Evolutionary conservation across 2,888 invertebrate species (phyloP), one percentile per base, ranked within the genome.

Genomic region (Spicauda simplicius): DNA sequence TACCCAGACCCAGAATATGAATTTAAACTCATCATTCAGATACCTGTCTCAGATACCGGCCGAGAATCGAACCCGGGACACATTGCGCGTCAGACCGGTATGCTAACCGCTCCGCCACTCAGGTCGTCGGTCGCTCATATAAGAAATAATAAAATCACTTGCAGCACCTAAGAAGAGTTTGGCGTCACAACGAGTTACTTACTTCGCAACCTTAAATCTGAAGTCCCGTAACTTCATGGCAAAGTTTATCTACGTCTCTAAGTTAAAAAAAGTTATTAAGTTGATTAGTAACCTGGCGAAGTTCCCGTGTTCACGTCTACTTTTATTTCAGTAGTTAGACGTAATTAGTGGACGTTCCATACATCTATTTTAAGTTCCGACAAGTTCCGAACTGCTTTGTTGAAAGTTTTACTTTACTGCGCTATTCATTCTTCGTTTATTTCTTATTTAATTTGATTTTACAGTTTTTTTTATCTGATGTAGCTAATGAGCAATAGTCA

Each of bases 181-280:
- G 10, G 14, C 14, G 52, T 33, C 33, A 60, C 19, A 60, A 60
- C 16, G 18, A 60, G 52, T 60, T 60, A 48, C 16, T 14, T 14
- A 52, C 12, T 52, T 52, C 52, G 25, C 41, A 41, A 41, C 14
- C 41, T 41, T 41, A 14, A 2, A 41, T 14, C 41, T 14, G 41
- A 41, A 41, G 41, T 14, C 41, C 14, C 41, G 2, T 41, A 41
- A 41, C 41, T 41, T 41, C 41, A 14, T 3, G 0, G 41, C 3
- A 33, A 52, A 18, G 50, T 60, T 60, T 60, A 33, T 33, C 60
- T 52, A 18, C 14, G 41, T 41, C 12, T 41, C 12, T 19, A 18
- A 52, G 14, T 52, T 18, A 50, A 60, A 60, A n/a, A 52, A 52
- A 60, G 60, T 52, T 14, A 10, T 25, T 60, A 50, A 60, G 60